Percentiles rank a stretch among this genome's conserved stretches.
phyloP scores from a whole-genome alignment of 1,140 invertebrate species.

The Anthonomus grandis region DNA sequence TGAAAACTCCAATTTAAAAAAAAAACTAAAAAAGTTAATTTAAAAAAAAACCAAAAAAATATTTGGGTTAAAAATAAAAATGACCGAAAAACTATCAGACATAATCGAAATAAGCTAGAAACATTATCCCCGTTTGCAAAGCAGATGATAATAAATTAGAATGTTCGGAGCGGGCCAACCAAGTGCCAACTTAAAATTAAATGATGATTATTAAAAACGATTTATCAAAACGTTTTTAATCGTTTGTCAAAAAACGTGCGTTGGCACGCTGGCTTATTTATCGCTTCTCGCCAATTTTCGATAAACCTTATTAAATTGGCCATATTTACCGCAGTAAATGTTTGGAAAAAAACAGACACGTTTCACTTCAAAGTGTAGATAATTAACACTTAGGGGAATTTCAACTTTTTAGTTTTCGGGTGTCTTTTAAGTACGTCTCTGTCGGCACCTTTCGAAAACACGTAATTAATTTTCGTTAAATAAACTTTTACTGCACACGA shows the following conservation, averaged over 20 bases:
- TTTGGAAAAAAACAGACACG: no score
- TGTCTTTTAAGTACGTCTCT: no score
- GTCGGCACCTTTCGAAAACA: no score
- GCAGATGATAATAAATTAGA: slow-evolving; percentile 11
- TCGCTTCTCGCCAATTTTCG: not conserved
- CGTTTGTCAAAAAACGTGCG: not conserved
- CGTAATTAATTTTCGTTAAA: no score
- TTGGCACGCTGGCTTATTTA: not conserved
- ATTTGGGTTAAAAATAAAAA: slow-evolving; percentile 1
- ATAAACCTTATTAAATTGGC: not conserved
- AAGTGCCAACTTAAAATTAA: slow-evolving; percentile 18
- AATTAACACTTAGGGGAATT: no score
- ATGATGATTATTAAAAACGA: slow-evolving; percentile 16
- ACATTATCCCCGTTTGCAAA: slow-evolving; percentile 13
- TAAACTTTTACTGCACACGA: no score
- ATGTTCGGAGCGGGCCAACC: not conserved
- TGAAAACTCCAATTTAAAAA: no score
- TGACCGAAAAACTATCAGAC: not conserved
- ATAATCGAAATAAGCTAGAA: slow-evolving; percentile 17
- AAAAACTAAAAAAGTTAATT: no score
- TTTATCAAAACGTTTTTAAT: slow-evolving; percentile 13
- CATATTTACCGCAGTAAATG: no score
- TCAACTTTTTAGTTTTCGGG: no score
- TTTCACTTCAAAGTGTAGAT: no score
- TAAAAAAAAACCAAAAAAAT: not conserved